These are phyloP conservation scores for Dioctria linearis DNA, from an alignment of 2,888 invertebrate genomes.

Conservation along the genomic window DNA sequence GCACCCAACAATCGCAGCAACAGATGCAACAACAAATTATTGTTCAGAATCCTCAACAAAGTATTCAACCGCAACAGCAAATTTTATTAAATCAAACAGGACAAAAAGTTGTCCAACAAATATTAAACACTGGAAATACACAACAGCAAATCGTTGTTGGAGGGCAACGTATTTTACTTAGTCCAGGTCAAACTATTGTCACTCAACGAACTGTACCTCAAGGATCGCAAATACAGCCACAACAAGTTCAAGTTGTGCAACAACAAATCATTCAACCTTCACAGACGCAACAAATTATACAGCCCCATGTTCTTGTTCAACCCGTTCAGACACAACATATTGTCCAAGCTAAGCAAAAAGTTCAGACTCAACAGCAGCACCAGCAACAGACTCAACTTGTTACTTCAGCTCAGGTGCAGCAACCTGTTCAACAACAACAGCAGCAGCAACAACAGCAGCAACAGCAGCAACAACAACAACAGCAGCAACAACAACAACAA, in stretches of 20 bases:
- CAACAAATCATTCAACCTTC: slow-evolving; percentile 64
- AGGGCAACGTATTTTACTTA: slow-evolving; percentile 69
- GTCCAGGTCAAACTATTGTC: slow-evolving; percentile 70
- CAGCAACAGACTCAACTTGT: slow-evolving; percentile 56
- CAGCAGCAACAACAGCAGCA: slow-evolving; percentile 58
- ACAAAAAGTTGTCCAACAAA: slow-evolving; percentile 70
- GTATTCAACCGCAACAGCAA: slow-evolving; percentile 59
- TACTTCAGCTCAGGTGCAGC: slow-evolving; percentile 63
- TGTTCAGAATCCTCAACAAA: slow-evolving; percentile 41
- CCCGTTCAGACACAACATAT: slow-evolving; percentile 49
- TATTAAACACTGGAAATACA: slow-evolving; percentile 69
- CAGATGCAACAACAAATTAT: slow-evolving; percentile 54
- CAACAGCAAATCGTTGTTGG: slow-evolving; percentile 71
- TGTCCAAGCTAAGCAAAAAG: slow-evolving; percentile 64
- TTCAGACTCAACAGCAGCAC: slow-evolving; percentile 16
- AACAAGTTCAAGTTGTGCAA: slow-evolving; percentile 65
- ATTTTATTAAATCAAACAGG: slow-evolving; percentile 62
- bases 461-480: slow-evolving; percentile 57
- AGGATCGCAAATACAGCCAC: slow-evolving; percentile 59
- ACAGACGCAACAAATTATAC: slow-evolving; percentile 60
- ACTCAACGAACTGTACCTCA: slow-evolving; percentile 68
- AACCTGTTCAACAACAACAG: slow-evolving; percentile 61
- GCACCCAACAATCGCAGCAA: slow-evolving; percentile 53
- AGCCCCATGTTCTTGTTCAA: slow-evolving; percentile 55
- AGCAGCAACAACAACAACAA: slow-evolving; percentile 69